These are phyloP conservation scores for Argyrosomus regius DNA, from an alignment of 2,797 vertebrate species.

Conservation along the genomic window DNA sequence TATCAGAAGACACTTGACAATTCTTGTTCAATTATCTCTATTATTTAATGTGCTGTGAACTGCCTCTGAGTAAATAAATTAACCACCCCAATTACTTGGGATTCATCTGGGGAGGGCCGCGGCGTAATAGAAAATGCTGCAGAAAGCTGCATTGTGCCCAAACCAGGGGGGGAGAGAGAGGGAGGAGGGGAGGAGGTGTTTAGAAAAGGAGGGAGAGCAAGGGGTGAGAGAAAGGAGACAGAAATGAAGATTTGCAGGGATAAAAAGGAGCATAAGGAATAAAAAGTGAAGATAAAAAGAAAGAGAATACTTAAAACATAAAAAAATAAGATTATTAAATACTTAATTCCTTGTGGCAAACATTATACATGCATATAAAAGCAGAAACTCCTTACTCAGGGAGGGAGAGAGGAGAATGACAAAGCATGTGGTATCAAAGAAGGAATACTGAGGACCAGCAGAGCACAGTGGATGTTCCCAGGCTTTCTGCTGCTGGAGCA, in stretches of 20 bases:
- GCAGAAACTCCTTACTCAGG: conserved; percentile 18
- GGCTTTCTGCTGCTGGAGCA: conserved; percentile 73
- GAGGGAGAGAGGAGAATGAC: conserved; percentile 29
- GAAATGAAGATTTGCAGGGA: conserved; percentile 62
- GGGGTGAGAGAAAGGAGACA: conserved; percentile 38
- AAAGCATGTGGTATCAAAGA: conserved; percentile 60
- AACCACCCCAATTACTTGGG: conserved; percentile 99
- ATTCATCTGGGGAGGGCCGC: conserved; percentile 95
- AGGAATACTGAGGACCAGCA: conserved; percentile 52
- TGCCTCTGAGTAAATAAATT: conserved; percentile 99
- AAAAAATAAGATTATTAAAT: background rate
- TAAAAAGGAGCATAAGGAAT: conserved; percentile 47
- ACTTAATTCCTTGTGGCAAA: conserved; percentile 3
- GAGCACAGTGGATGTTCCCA: conserved; percentile 68
- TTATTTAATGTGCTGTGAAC: conserved; percentile 99
- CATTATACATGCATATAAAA: background rate
- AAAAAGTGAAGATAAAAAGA: conserved; percentile 16
- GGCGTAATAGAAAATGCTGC: conserved; percentile 92
- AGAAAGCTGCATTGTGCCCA: conserved; percentile 93
- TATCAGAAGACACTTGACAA: conserved; percentile 99
- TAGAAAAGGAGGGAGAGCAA: conserved; percentile 30
- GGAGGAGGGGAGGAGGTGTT: conserved; percentile 12
- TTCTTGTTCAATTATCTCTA: conserved; percentile 99
- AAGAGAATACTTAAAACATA: background rate
- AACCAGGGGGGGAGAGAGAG: conserved; percentile 75